These are phyloP conservation scores for Boloria selene DNA, from an alignment of 2,888 invertebrate species.

Conservation along the genomic window DNA sequence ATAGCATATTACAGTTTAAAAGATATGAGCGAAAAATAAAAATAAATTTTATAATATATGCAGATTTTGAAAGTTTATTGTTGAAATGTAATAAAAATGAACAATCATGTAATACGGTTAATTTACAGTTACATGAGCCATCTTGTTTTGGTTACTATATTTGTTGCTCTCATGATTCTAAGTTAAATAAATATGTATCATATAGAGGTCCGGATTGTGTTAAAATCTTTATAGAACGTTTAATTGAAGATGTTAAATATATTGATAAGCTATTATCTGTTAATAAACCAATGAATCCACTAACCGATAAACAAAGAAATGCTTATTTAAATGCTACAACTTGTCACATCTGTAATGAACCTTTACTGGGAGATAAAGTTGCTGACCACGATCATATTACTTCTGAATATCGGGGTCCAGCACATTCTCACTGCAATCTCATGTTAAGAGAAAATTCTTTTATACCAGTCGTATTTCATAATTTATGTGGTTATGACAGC, in stretches of 20 bases:
- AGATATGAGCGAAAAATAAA: too few relatives aligned
- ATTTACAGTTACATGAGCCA: too few relatives aligned
- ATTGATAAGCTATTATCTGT: conserved; percentile 1
- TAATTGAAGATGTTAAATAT: conserved; percentile 16
- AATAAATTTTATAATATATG: too few relatives aligned
- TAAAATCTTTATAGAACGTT: conserved; percentile 30
- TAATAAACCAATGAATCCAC: too few relatives aligned
- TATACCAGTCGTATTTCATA: conserved; percentile 19
- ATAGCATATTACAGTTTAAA: too few relatives aligned
- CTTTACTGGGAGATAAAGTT: conserved; percentile 3
- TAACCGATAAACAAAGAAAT: too few relatives aligned
- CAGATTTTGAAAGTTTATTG: too few relatives aligned
- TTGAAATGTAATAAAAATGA: too few relatives aligned
- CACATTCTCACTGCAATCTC: conserved; percentile 20
- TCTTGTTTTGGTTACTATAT: conserved; percentile 40
- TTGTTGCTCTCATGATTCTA: conserved; percentile 35
- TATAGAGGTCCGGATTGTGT: conserved; percentile 30
- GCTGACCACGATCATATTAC: conserved; percentile 21
- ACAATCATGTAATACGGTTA: too few relatives aligned
- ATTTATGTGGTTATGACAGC: conserved; percentile 19
- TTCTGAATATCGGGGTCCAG: conserved; percentile 15
- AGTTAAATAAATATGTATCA: conserved; percentile 38
- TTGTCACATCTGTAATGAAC: background rate
- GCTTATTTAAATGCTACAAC: too few relatives aligned
- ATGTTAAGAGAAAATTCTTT: conserved; percentile 18